Conservation (phyloP, 2,888 invertebrate genomes). For the Furcula furcula region DNA sequence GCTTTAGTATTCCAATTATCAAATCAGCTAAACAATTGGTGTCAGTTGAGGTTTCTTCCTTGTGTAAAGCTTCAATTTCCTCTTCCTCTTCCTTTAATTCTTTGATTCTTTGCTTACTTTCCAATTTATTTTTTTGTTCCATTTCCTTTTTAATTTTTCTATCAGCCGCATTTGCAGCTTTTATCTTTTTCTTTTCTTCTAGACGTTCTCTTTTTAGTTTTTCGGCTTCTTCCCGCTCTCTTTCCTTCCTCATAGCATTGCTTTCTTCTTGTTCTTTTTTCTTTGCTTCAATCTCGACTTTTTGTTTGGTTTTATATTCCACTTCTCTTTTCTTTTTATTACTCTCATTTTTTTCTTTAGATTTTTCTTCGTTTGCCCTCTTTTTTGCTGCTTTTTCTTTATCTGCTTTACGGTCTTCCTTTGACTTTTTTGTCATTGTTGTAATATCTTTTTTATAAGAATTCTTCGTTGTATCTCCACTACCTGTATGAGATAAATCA, state of each 20-base stretch:
- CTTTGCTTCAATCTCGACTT: conserved; percentile 3
- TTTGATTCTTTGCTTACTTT: conserved; percentile 20
- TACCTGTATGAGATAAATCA: background rate
- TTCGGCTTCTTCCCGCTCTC: background rate
- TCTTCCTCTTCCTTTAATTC: conserved; percentile 19
- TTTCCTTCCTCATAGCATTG: conserved; percentile 4
- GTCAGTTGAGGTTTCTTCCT: conserved; percentile 25
- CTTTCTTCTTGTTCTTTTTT: conserved; percentile 5
- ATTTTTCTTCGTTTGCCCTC: conserved; percentile 2
- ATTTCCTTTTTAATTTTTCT: conserved; percentile 24
- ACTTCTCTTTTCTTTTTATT: conserved; percentile 1
- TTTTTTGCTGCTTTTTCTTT: background rate
- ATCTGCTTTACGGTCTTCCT: conserved; percentile 1
- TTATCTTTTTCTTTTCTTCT: background rate
- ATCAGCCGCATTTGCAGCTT: conserved; percentile 8
- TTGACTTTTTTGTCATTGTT: conserved; percentile 1
- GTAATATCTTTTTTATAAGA: conserved; percentile 1
- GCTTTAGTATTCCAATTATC: conserved; percentile 30
- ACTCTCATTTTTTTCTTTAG: background rate
- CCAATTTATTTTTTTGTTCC: conserved; percentile 11
- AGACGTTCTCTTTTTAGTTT: conserved; percentile 8
- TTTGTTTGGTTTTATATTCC: conserved; percentile 3
- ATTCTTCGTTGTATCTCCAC: background rate
- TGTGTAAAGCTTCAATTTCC: conserved; percentile 18
- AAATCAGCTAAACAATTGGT: conserved; percentile 35